phyloP scores from a whole-genome alignment of 2,888 invertebrate genomes.

The Nomada fabriciana region DNA sequence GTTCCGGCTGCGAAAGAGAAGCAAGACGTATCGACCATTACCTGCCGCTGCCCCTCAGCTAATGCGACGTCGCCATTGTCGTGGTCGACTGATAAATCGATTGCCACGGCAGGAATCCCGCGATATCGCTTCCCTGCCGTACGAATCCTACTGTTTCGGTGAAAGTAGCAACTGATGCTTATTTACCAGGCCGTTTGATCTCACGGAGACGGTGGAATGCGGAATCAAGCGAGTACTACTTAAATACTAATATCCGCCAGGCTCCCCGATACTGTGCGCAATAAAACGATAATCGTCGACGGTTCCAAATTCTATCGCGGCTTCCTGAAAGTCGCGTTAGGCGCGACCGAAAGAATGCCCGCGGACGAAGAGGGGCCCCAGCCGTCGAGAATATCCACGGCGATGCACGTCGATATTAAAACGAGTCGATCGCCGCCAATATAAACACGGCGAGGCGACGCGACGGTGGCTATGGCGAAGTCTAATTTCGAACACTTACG shows the following conservation, averaged over 20 bases:
- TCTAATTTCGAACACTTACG: slow-evolving; percentile 61
- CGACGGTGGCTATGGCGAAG: slow-evolving; percentile 35
- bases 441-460: slow-evolving; percentile 42
- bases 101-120: slow-evolving; percentile 25
- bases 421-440: slow-evolving; percentile 9
- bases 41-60: slow-evolving; percentile 21
- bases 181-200: too few species aligned
- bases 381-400: slow-evolving; percentile 1
- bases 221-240: too few species aligned
- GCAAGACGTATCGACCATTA: slow-evolving; percentile 48
- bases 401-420: slow-evolving; percentile 1
- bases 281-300: too few species aligned
- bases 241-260: too few species aligned
- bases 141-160: neutral
- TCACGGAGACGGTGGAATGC: neutral
- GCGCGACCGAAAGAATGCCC: neutral
- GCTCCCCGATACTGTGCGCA: too few species aligned
- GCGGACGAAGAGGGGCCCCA: neutral
- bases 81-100: slow-evolving; percentile 43
- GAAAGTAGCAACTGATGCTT: neutral
- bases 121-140: neutral
- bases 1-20: slow-evolving; percentile 50
- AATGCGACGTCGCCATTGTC: slow-evolving; percentile 44
- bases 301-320: neutral
- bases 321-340: neutral